A percentile compares a stretch with the other conserved stretches of the same genome.
Conservation (phyloP, 2,797 vertebrate genomes). For the Synaphobranchus kaupii region DNA sequence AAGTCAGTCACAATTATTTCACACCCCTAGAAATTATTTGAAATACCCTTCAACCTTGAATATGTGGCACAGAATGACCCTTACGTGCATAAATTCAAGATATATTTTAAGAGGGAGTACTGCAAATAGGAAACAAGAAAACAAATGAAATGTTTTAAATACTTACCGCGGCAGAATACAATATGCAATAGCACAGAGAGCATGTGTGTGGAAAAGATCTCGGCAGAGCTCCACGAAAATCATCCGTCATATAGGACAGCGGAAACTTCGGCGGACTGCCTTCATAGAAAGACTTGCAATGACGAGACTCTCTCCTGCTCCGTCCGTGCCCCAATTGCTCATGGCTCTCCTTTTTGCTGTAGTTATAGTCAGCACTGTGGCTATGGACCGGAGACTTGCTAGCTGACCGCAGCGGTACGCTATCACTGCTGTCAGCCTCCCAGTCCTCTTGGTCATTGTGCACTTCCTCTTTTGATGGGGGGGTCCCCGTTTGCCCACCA, state of each 20-base stretch:
- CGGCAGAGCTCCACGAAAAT: constrained; percentile 36
- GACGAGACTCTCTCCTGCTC: constrained; percentile 33
- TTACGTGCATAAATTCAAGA: not conserved
- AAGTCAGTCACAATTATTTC: not conserved
- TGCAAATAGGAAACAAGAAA: not conserved
- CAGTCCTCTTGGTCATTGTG: constrained; percentile 8
- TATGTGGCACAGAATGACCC: not conserved
- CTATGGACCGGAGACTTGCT: constrained; percentile 17
- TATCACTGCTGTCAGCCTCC: constrained; percentile 21
- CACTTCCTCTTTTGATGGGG: constrained; percentile 3
- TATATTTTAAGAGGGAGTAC: not conserved
- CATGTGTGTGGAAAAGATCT: constrained; percentile 39
- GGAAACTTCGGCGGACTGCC: constrained; percentile 29
- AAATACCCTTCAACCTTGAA: not conserved
- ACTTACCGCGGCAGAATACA: constrained; percentile 34
- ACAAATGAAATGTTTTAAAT: not conserved
- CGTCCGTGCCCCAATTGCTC: constrained; percentile 22
- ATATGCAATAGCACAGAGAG: constrained; percentile 34
- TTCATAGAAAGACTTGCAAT: constrained; percentile 44
- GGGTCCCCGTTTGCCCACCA: not conserved
- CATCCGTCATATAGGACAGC: constrained; percentile 29
- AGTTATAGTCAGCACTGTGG: constrained; percentile 35
- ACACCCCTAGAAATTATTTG: not conserved
- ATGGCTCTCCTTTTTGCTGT: constrained; percentile 36
- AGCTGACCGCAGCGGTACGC: constrained; percentile 24